Evolutionary conservation across 2,113 vertebrate genomes (phyloP), one percentile per base, ranked within the genome.

Genomic region (Indri indri): DNA sequence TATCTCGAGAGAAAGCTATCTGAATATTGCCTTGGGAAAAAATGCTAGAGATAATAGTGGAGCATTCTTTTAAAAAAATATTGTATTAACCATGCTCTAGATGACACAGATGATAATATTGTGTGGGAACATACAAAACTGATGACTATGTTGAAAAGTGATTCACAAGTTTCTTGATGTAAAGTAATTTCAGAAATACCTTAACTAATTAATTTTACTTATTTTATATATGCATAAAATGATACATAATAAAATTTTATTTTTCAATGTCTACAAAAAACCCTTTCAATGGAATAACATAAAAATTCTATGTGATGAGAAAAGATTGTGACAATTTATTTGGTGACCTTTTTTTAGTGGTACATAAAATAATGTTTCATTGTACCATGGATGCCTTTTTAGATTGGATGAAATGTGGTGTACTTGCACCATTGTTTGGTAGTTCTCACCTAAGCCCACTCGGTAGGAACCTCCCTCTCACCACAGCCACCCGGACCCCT

Each of bases 21-120:
- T 95, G 76, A 93, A 34, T 90, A 95, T 65, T 70, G 42, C 25
- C 6, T 70, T 83, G n/a, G 18, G 20, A 65, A 92, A 93, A 76
- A 83, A 61, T n/a, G n/a, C 2, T 73, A 81, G 80, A 81, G 50
- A 54, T 27, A 73, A 76, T 22, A 52, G 25, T 59, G 54, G 3
- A 47, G 14, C 14, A 34, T 17, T 52, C 59, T 68, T 63, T 37
- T 37, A 30, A 88, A 88, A 88, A 91, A 34, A 57, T 52, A 16
- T 68, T 79, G n/a, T 23, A 20, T 87, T 70, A 77, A 20, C 52
- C 11, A 25, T 71, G 47, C 13, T 91, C 20, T 57, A 45, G 32
- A 45, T 88, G 82, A 70, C 45, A 57, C 37, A 71, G 32, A 47
- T 52, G 12, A 70, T 66, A 5, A 59, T 42, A 12, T 57, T 45